A percentile compares a stretch with the other conserved stretches of the same genome.
These are phyloP conservation scores for Scrobipalpa atriplicella DNA, from an alignment of 2,888 invertebrate species.

Conservation along the genomic window DNA sequence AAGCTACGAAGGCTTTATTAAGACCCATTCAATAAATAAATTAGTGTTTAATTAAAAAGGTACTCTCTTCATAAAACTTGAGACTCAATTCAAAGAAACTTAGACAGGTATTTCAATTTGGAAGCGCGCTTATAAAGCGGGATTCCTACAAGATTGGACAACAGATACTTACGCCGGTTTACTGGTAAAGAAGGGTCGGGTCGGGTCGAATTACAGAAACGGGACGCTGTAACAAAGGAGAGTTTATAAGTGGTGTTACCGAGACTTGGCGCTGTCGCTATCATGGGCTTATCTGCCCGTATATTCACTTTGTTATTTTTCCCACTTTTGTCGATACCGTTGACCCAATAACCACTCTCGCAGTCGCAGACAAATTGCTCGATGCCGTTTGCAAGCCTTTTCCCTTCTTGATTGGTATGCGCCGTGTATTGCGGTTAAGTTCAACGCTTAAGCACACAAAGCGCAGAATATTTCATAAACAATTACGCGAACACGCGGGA, in stretches of 20 bases:
- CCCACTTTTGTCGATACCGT: constrained; percentile 12
- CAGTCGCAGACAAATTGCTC: not conserved
- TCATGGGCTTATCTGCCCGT: constrained; percentile 44
- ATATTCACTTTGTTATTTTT: constrained; percentile 29
- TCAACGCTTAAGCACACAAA: constrained; percentile 19
- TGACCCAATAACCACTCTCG: constrained; percentile 15
- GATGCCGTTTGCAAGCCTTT: not conserved
- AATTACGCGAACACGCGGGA: constrained; percentile 22
- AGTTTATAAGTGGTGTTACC: constrained; percentile 49
- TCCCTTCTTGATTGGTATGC: constrained; percentile 8
- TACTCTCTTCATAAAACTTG: not conserved
- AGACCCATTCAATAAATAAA: not conserved
- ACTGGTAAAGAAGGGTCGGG: constrained; percentile 40
- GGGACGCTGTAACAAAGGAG: constrained; percentile 44
- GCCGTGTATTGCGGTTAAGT: not conserved
- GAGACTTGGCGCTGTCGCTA: constrained; percentile 48
- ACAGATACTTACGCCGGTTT: constrained; percentile 38
- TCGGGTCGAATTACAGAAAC: constrained; percentile 45
- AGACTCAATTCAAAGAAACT: constrained; percentile 12
- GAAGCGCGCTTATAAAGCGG: constrained; percentile 32
- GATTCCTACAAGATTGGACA: constrained; percentile 33
- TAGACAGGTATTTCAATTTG: constrained; percentile 18
- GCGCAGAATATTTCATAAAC: constrained; percentile 27
- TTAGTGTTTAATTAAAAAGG: not conserved
- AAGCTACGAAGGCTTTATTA: not conserved